Percentiles rank a stretch among this genome's conserved stretches.
Evolutionary conservation across 2,113 vertebrate genomes (phyloP).

Genomic region (Prolemur simus): DNA sequence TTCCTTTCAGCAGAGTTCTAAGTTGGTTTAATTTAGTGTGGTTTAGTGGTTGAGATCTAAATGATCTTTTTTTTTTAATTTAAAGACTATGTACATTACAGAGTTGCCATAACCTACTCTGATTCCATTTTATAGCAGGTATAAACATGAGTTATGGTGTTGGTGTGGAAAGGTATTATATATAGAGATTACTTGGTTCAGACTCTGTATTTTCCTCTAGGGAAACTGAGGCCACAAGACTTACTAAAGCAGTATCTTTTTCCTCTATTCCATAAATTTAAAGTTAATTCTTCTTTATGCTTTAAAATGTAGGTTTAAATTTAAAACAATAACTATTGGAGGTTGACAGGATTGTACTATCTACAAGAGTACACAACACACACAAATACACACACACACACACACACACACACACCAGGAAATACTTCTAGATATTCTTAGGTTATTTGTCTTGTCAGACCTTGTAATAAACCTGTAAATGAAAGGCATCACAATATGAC

Average conservation of each 20-base stretch:
- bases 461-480: not conserved
- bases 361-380: not conserved
- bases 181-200: not conserved
- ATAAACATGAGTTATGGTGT: not conserved
- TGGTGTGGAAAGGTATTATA: not conserved
- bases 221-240: not conserved
- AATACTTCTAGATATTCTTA: not conserved
- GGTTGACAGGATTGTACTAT: not conserved
- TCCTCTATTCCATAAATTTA: not conserved
- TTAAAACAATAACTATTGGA: not conserved
- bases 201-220: not conserved
- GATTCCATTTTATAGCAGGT: not conserved
- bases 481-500: not conserved
- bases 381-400: not conserved
- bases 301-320: constrained; percentile 1
- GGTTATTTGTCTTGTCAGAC: not conserved
- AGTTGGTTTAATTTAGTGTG: not conserved
- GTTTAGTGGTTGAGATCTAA: constrained; percentile 19
- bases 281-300: not conserved
- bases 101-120: not conserved
- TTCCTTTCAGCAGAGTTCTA: not conserved
- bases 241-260: not conserved
- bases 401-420: not conserved
- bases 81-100: not conserved
- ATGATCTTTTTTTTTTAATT: not conserved